These are phyloP conservation scores for Metaphire vulgaris DNA, from an alignment of 1,140 invertebrate genomes.

Conservation along the genomic window DNA sequence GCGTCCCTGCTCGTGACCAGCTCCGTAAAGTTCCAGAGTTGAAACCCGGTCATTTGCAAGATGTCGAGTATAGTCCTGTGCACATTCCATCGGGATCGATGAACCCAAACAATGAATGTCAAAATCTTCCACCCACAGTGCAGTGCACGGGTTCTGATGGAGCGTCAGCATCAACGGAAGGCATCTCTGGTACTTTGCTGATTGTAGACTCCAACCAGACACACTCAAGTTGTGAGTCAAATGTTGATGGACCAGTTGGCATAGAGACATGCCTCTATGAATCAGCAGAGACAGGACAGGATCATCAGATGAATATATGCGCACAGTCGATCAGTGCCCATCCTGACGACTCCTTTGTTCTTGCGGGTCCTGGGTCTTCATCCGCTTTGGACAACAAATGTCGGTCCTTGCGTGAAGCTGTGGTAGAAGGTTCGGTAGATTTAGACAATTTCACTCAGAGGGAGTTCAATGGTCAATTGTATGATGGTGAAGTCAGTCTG, in stretches of 20 bases:
- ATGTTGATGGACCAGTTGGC: neutral
- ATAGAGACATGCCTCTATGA: neutral
- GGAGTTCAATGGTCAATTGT: too few species aligned
- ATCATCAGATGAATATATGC: neutral
- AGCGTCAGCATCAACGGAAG: neutral
- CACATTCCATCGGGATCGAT: neutral
- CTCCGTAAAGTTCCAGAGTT: conserved; percentile 6
- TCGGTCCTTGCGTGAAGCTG: neutral
- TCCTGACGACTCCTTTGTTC: neutral
- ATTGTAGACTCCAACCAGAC: neutral
- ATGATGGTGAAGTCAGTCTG: too few species aligned
- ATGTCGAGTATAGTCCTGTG: neutral
- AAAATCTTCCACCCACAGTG: neutral
- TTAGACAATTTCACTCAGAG: neutral
- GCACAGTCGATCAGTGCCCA: neutral
- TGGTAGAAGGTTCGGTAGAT: neutral
- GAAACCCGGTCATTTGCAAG: too few species aligned
- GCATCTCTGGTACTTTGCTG: neutral
- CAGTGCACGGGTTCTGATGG: neutral
- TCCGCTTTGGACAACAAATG: neutral
- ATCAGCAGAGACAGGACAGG: neutral
- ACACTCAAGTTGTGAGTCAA: neutral
- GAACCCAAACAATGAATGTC: too few species aligned
- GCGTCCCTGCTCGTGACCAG: conserved; percentile 3
- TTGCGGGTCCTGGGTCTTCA: neutral